phyloP scores from a whole-genome alignment of 2,797 vertebrate genomes.

The Spinus pinus region DNA sequence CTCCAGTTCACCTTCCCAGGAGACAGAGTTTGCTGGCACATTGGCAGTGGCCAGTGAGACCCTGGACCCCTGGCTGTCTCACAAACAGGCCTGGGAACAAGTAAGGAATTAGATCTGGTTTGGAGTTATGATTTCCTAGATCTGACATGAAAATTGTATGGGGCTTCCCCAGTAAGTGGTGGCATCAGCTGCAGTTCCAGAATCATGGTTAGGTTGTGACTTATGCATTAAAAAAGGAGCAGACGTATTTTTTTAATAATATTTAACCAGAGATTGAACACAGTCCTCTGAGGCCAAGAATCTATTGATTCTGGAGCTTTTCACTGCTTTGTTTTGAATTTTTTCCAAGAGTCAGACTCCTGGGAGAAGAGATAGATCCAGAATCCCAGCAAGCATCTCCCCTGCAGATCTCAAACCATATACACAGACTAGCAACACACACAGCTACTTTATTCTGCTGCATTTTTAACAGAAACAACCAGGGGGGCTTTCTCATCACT shows the following conservation, averaged over 20 bases:
- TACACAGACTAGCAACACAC: too few relatives aligned
- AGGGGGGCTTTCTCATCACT: background rate
- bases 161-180: background rate
- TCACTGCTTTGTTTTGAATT: slow-evolving; percentile 6
- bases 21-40: background rate
- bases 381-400: background rate
- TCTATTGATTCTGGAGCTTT: slow-evolving; percentile 17
- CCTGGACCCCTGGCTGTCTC: background rate
- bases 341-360: background rate
- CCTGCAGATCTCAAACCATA: background rate
- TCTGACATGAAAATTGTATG: background rate
- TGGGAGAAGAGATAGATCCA: background rate
- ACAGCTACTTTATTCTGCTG: background rate
- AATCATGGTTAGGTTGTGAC: background rate
- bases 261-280: background rate
- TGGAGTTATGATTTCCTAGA: background rate
- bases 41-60: background rate
- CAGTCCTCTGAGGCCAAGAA: background rate
- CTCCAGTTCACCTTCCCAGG: background rate
- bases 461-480: background rate
- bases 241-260: background rate
- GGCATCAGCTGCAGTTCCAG: background rate
- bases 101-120: background rate
- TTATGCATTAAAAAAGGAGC: background rate
- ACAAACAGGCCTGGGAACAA: background rate